phyloP scores from a whole-genome alignment of 2,888 invertebrate species.

The Lepidocyrtinus sp. region DNA sequence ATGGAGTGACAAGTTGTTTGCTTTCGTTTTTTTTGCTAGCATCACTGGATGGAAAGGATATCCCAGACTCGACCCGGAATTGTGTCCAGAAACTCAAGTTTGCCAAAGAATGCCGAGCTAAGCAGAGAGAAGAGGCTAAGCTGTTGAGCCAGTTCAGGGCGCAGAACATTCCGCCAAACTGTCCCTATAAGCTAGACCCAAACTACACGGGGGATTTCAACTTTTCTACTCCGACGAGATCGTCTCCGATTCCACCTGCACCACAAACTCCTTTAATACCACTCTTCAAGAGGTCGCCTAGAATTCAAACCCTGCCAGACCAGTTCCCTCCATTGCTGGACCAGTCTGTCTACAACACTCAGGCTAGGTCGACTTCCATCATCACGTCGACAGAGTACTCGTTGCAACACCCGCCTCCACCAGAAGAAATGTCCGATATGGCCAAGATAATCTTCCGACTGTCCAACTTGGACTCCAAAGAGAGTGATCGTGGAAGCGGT shows the following conservation, averaged over 20 bases:
- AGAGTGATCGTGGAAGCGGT: conserved; percentile 18
- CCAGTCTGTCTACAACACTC: too few species aligned
- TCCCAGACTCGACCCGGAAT: conserved; percentile 77
- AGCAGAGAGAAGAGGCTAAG: conserved; percentile 16
- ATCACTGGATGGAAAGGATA: conserved; percentile 77
- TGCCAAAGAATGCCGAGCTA: conserved; percentile 51
- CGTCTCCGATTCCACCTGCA: conserved; percentile 33
- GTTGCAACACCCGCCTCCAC: too few species aligned
- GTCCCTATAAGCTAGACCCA: too few species aligned
- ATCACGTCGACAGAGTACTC: too few species aligned
- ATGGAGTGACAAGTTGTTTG: neutral
- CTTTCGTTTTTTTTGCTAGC: conserved; percentile 73
- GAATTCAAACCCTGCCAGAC: too few species aligned
- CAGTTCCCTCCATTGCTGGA: too few species aligned
- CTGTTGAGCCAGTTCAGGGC: too few species aligned
- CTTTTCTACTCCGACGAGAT: conserved; percentile 54
- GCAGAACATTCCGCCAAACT: too few species aligned
- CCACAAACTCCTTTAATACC: neutral
- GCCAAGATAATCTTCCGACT: conserved; percentile 62
- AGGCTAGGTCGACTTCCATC: too few species aligned
- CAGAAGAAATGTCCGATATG: conserved; percentile 64
- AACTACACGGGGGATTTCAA: conserved; percentile 28
- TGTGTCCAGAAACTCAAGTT: conserved; percentile 77
- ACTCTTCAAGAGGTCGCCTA: too few species aligned
- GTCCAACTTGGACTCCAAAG: conserved; percentile 53